Evolutionary conservation across 2,113 vertebrate genomes (phyloP), one percentile per base, ranked within the genome.

Genomic region (Potamarius usumacintae): DNA sequence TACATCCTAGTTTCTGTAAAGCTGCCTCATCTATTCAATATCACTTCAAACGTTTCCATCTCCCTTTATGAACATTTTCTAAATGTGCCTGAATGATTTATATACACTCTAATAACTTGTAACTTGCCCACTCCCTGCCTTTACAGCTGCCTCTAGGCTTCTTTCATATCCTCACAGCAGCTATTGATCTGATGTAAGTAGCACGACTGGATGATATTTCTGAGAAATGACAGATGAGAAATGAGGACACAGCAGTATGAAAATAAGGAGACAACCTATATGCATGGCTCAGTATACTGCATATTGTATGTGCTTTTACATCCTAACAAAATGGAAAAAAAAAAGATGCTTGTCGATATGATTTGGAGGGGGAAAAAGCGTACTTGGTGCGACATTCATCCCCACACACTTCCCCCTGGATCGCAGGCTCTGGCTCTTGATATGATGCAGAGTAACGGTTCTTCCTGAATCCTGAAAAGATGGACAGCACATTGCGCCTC

Each of bases 381-480:
- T 76, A 91, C 90, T 88, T 76, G 25, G 91, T 92, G 88, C 90
- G 89, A 72, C 92, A 92, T 85, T 90, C 91, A 25, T 92, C 88
- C 52, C 81, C 89, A 86, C 91, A 92, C 63, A 91, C 91, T 89
- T 90, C 91, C 27, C 87, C 65, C 85, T 85, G 76, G 80, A 60
- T 58, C 9, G 91, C 92, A 88, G 62, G 92, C 92, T 95, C 95
- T 0, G 90, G 89, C 50, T 94, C 94, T 92, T 95, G 94, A 90
- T 92, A 93, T 22, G 94, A 95, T 85, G 92, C 93, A 58, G 94
- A 95, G 91, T 93, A 95, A 67, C 95, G 95, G 91, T 94, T 95
- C 92, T 94, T 95, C 78, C 95, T 93, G 91, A 96, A 96, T 85
- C 95, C 94, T 0, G 94, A 93, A 89, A 96, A 96, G 88, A 96